Percentiles rank a stretch among this genome's conserved stretches.
Evolutionary conservation across 2,797 vertebrate genomes (phyloP).

Genomic region (Halcyon badia): DNA sequence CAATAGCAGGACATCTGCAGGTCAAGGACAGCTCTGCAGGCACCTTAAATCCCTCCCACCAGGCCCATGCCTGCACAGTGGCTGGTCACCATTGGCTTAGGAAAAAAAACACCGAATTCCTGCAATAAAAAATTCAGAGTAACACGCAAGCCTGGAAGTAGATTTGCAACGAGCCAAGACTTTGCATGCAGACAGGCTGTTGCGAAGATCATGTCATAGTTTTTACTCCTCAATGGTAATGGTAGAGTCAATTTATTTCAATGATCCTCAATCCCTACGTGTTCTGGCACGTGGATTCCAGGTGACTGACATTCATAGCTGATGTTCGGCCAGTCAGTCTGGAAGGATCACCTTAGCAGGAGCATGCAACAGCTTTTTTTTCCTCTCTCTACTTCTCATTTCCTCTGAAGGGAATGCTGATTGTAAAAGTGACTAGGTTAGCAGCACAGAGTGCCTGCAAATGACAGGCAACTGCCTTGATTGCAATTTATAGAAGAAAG

Average conservation of each 20-base stretch:
- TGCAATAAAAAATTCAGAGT: neutral
- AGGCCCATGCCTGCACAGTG: too few relatives aligned
- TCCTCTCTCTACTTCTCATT: neutral
- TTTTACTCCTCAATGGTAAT: neutral
- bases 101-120: neutral
- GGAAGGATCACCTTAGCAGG: neutral
- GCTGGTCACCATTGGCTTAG: neutral
- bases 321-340: neutral
- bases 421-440: neutral
- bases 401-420: neutral
- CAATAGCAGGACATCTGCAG: neutral
- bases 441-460: neutral
- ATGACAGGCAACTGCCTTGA: neutral
- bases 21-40: neutral
- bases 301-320: neutral
- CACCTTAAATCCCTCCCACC: neutral
- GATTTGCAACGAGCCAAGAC: neutral
- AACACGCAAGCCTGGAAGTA: neutral
- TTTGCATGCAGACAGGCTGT: neutral
- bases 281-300: neutral
- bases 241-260: neutral
- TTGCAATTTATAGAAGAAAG: neutral
- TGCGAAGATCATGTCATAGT: neutral
- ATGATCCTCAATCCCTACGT: neutral
- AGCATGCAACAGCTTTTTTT: neutral